Conservation (phyloP, 1,140 invertebrate species). For the Apocrypta bakeri region DNA sequence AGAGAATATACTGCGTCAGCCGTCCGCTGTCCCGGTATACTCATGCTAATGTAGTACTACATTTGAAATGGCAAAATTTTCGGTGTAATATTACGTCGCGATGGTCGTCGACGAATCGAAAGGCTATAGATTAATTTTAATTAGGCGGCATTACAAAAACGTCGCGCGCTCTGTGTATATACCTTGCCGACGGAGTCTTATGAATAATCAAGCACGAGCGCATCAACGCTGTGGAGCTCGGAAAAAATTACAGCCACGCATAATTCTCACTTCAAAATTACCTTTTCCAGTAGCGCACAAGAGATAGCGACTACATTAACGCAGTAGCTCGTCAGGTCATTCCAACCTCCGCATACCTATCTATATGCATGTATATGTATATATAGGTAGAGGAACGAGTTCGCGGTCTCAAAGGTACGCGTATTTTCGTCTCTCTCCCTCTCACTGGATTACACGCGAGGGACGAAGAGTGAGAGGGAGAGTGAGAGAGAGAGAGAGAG, state of each 20-base stretch:
- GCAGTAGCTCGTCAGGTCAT: neutral
- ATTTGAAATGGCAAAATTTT: no score
- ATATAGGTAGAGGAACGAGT: neutral
- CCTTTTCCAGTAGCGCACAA: neutral
- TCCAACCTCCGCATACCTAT: neutral
- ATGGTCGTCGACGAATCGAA: no score
- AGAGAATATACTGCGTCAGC: no score
- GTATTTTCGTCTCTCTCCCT: slow-evolving; percentile 39
- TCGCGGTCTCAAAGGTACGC: slow-evolving; percentile 17
- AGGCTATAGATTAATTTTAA: no score
- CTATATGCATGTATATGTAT: neutral
- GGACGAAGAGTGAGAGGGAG: no score
- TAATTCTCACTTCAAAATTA: slow-evolving; percentile 2
- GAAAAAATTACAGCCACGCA: neutral
- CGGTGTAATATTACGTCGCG: no score
- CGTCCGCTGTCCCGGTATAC: no score
- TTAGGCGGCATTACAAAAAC: neutral
- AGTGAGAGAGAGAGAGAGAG: no score
- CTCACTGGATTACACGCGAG: slow-evolving; percentile 59
- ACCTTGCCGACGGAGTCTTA: no score
- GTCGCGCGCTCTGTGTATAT: neutral
- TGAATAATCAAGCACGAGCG: neutral
- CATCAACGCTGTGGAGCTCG: neutral
- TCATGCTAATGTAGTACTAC: no score
- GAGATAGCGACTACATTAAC: neutral